These are phyloP conservation scores for Cossypha niveicapilla DNA, from an alignment of 2,797 vertebrate species.

Conservation along the genomic window DNA sequence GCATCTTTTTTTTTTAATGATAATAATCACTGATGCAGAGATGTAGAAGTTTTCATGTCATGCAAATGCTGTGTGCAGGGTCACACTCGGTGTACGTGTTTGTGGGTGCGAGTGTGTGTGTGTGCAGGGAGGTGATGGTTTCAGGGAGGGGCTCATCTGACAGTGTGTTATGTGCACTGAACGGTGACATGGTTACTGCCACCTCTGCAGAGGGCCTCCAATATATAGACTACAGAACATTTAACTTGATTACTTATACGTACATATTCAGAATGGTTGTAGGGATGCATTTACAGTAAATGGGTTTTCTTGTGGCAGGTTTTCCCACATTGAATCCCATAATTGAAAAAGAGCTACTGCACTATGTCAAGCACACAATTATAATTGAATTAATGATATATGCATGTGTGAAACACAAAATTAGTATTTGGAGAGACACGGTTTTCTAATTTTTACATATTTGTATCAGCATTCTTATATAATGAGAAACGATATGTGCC, in stretches of 20 bases:
- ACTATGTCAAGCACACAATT: constrained; percentile 85
- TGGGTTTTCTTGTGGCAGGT: constrained; percentile 71
- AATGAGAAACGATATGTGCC: constrained; percentile 63
- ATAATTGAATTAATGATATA: constrained; percentile 92
- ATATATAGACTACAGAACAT: constrained; percentile 79
- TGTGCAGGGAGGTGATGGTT: constrained; percentile 63
- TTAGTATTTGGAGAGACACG: constrained; percentile 78
- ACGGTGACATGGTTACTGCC: constrained; percentile 83
- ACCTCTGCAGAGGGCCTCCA: constrained; percentile 78
- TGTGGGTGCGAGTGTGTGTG: constrained; percentile 1
- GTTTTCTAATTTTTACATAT: constrained; percentile 79
- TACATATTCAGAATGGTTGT: constrained; percentile 61
- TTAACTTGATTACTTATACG: constrained; percentile 76
- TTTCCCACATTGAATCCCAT: constrained; percentile 80
- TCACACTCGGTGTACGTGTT: constrained; percentile 57
- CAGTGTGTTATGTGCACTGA: constrained; percentile 85
- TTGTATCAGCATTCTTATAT: constrained; percentile 65
- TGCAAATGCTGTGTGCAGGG: constrained; percentile 79
- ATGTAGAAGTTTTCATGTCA: constrained; percentile 82
- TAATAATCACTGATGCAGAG: constrained; percentile 83
- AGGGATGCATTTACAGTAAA: constrained; percentile 66
- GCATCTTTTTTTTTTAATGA: constrained; percentile 76
- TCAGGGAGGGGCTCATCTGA: constrained; percentile 66
- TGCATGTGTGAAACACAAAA: constrained; percentile 75
- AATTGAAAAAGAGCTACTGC: constrained; percentile 80